Conservation (phyloP, 1,140 invertebrate species). For the Sarcophaga bullata region DNA sequence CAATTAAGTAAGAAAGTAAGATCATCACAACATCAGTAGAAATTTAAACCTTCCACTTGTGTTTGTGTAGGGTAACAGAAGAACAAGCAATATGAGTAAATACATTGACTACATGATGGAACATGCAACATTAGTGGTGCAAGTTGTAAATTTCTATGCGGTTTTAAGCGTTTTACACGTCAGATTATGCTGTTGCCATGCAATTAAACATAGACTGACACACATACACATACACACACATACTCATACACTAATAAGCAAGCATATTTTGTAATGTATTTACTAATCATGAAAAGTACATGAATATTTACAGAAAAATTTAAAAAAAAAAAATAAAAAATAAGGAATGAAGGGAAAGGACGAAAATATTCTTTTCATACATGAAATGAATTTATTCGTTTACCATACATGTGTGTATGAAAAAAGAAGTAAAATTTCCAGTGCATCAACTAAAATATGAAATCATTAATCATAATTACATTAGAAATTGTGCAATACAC, state of each 20-base stretch:
- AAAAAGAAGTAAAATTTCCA: neutral
- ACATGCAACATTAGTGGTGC: conserved; percentile 29
- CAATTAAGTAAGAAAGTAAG: neutral
- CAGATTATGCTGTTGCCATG: conserved; percentile 38
- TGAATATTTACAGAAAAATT: neutral
- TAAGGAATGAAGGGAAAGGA: neutral
- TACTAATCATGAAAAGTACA: conserved; percentile 10
- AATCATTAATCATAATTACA: conserved; percentile 9
- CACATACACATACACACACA: too few relatives aligned
- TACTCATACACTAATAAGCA: too few relatives aligned
- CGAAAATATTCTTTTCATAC: neutral
- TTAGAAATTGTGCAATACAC: neutral
- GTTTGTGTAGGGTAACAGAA: neutral
- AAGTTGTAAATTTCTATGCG: conserved; percentile 37
- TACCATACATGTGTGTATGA: neutral
- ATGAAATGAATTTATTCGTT: neutral
- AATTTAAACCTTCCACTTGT: neutral
- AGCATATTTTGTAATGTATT: neutral
- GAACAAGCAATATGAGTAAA: neutral
- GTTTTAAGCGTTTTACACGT: conserved; percentile 38
- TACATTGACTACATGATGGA: neutral
- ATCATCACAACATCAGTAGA: neutral
- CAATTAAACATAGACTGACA: conserved; percentile 20
- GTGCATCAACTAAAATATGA: neutral
- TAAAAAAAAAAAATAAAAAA: neutral